A percentile compares a stretch with the other conserved stretches of the same genome.
Conservation (phyloP, 2,113 vertebrate species). For the Girardinichthys multiradiatus region DNA sequence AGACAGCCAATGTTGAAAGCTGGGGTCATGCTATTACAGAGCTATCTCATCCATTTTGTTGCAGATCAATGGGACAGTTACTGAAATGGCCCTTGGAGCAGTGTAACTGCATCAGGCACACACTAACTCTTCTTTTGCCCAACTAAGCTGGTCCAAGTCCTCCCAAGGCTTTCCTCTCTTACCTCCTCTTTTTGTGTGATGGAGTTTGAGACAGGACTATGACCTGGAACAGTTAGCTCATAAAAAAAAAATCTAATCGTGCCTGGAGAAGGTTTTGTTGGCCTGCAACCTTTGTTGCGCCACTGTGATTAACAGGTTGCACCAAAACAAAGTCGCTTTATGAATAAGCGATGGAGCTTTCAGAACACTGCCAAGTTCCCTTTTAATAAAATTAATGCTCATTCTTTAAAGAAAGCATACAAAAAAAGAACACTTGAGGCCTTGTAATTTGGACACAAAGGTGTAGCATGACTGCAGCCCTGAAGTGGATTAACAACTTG, state of each 20-base stretch:
- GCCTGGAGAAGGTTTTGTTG: conserved; percentile 26
- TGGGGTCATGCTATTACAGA: conserved; percentile 55
- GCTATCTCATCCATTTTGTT: conserved; percentile 62
- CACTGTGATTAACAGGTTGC: conserved; percentile 60
- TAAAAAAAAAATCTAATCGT: conserved; percentile 35
- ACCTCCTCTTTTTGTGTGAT: conserved; percentile 44
- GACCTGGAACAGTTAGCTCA: conserved; percentile 16
- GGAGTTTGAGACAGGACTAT: neutral
- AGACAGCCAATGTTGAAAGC: conserved; percentile 53
- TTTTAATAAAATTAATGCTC: conserved; percentile 77
- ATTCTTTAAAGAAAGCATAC: conserved; percentile 37
- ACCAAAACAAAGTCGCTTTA: conserved; percentile 69
- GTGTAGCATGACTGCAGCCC: conserved; percentile 52
- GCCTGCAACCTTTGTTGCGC: conserved; percentile 37
- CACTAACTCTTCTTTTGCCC: conserved; percentile 26
- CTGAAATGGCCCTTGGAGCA: conserved; percentile 41
- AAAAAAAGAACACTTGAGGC: conserved; percentile 28
- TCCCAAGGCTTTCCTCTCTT: conserved; percentile 13
- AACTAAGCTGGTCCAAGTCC: conserved; percentile 22
- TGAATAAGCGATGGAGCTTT: conserved; percentile 68
- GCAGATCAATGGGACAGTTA: conserved; percentile 62
- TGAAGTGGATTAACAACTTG: conserved; percentile 54
- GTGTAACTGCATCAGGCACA: conserved; percentile 2
- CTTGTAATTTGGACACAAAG: conserved; percentile 55
- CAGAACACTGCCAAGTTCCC: conserved; percentile 64